Evolutionary conservation across 2,797 vertebrate genomes (phyloP).

Genomic region (Diglossa cyanea): DNA sequence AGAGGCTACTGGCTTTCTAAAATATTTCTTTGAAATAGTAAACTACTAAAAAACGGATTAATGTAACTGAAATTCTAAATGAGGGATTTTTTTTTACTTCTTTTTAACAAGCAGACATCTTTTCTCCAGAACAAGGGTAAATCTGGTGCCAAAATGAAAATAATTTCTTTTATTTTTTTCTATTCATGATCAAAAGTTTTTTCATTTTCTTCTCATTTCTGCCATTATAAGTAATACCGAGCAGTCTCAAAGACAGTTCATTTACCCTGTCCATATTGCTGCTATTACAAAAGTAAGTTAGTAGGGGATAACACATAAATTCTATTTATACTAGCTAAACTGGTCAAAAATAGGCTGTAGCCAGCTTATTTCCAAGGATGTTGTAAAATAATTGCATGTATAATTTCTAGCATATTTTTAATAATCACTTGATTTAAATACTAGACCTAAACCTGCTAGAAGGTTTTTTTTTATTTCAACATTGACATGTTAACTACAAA

Average conservation of each 20-base stretch:
- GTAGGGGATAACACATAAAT: neutral
- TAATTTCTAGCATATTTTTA: neutral
- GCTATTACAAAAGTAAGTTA: neutral
- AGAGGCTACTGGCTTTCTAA: neutral
- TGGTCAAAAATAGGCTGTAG: neutral
- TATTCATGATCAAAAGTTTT: neutral
- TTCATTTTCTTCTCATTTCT: neutral
- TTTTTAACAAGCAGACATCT: neutral
- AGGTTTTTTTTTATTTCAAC: neutral
- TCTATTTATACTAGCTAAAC: neutral
- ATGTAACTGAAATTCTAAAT: neutral
- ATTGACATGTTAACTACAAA: neutral
- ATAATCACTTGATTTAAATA: neutral
- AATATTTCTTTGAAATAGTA: neutral
- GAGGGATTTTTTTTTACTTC: neutral
- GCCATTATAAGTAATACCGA: neutral
- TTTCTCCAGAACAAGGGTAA: neutral
- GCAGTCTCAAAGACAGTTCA: neutral
- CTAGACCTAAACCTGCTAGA: neutral
- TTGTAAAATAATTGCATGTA: neutral
- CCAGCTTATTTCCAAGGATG: neutral
- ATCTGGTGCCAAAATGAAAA: neutral
- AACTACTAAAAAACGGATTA: neutral
- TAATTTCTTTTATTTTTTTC: neutral
- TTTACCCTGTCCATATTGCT: neutral